A percentile compares a stretch with the other conserved stretches of the same genome.
Conservation (phyloP, 2,113 vertebrate genomes). For the Bostrychus sinensis region DNA sequence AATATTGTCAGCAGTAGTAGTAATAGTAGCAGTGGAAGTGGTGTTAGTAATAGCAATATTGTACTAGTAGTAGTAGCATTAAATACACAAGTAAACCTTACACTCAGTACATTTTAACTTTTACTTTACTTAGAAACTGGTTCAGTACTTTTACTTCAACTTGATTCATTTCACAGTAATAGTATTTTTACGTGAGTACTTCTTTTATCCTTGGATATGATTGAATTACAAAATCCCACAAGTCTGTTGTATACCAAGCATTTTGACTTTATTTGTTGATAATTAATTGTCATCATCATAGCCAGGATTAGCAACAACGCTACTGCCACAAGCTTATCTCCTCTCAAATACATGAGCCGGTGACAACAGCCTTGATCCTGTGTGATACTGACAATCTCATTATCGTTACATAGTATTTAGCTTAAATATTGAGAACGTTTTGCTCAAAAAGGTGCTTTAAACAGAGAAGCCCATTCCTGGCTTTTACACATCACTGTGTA, state of each 20-base stretch:
- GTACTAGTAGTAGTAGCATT: no score
- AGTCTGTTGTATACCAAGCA: slow-evolving; percentile 50
- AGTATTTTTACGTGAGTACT: no score
- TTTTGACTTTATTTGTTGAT: slow-evolving; percentile 69
- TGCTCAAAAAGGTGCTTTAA: slow-evolving; percentile 51
- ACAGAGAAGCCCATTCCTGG: slow-evolving; percentile 49
- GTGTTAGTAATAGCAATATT: no score
- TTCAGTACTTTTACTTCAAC: no score
- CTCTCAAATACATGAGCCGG: slow-evolving; percentile 46
- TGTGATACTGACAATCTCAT: slow-evolving; percentile 62
- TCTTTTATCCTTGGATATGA: background rate
- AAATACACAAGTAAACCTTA: no score
- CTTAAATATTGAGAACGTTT: slow-evolving; percentile 63
- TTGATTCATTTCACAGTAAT: no score
- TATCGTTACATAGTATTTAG: slow-evolving; percentile 62
- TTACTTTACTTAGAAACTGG: no score
- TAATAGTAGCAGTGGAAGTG: no score
- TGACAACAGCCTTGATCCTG: slow-evolving; percentile 49
- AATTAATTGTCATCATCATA: slow-evolving; percentile 59
- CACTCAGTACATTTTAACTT: no score
- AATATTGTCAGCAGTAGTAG: no score
- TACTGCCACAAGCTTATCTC: slow-evolving; percentile 49
- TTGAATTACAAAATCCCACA: slow-evolving; percentile 12
- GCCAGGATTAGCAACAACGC: slow-evolving; percentile 50
- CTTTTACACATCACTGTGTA: slow-evolving; percentile 41